Base-by-base conservation (phyloP, 2,797 vertebrate genomes). In the Crenuchus spilurus region DNA sequence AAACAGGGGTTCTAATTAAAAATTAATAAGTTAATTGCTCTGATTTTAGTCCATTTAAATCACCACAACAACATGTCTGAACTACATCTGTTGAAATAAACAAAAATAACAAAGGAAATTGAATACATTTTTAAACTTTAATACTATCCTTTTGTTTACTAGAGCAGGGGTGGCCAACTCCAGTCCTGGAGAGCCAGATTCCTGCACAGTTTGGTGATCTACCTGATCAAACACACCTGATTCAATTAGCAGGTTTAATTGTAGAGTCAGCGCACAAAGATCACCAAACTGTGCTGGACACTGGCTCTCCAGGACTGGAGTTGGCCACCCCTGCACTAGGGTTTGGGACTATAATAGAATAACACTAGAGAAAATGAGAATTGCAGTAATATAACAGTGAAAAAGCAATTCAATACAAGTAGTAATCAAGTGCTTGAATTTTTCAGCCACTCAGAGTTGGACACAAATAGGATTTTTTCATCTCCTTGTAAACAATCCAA, bases 401-500 rank as follows among this genome's bases (percentile, higher is more conserved):
- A 1, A 28, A 10, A 49, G 58, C 13, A 66, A 35, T 20, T 66
- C 33, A 74, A 57, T 28, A 20, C 22, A 33, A 60, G n/a, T 10
- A 61, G 16, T 66, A n/a, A 55, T 44, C 11, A 46, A 30, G 51
- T 70, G 16, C 18, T 6, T 33, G 18, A 11, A 14, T 41, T 39
- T 1, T 61, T 13, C 6, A 61, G 18, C 60, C 24, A 63, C 58
- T 61, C 58, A 22, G 58, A 16, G 4, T 22, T 61, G 35, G 35
- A 61, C 58, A 61, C 6, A 42, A 28, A 63, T 44, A 42, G 60
- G 26, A 63, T 6, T 4, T 24, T 44, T 46, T 42, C 7, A 46
- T 64, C 61, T 58, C 30, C 55, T 13, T 57, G 18, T 65, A 76
- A 71, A 76, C 22, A 33, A 4, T 49, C 30, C 30, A 49, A 26